phyloP scores from a whole-genome alignment of 2,888 invertebrate genomes.

The Leucophora obtusa region DNA sequence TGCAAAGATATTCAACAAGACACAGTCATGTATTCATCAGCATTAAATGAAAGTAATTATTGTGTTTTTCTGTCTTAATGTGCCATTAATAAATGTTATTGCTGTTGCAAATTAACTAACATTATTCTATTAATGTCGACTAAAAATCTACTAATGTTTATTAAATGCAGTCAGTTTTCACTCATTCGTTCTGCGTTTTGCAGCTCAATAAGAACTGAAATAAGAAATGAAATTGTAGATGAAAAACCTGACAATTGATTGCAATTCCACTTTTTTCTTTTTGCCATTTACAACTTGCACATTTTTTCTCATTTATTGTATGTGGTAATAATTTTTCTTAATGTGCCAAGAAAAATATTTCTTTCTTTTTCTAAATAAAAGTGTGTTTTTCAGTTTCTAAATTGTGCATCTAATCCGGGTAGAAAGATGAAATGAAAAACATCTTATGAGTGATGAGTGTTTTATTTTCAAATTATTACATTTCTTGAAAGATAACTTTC shows the following conservation, averaged over 20 bases:
- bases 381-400: slow-evolving; percentile 12
- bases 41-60: slow-evolving; percentile 62
- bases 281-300: slow-evolving; percentile 22
- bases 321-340: slow-evolving; percentile 33
- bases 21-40: slow-evolving; percentile 30
- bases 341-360: slow-evolving; percentile 56
- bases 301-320: not conserved
- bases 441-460: slow-evolving; percentile 5
- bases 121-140: slow-evolving; percentile 15
- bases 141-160: slow-evolving; percentile 30
- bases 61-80: slow-evolving; percentile 46
- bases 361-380: slow-evolving; percentile 46
- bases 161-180: slow-evolving; percentile 53
- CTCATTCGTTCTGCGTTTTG: slow-evolving; percentile 33
- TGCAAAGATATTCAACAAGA: slow-evolving; percentile 18
- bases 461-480: slow-evolving; percentile 4
- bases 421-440: slow-evolving; percentile 16
- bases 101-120: slow-evolving; percentile 45
- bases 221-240: not conserved
- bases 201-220: not conserved
- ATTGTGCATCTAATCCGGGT: slow-evolving; percentile 57
- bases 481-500: slow-evolving; percentile 37
- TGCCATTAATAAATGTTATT: slow-evolving; percentile 54
- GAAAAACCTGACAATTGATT: slow-evolving; percentile 28
- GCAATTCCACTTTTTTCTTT: slow-evolving; percentile 46